These are phyloP conservation scores for Chrysolina americana DNA, from an alignment of 2,888 invertebrate genomes.

Conservation along the genomic window DNA sequence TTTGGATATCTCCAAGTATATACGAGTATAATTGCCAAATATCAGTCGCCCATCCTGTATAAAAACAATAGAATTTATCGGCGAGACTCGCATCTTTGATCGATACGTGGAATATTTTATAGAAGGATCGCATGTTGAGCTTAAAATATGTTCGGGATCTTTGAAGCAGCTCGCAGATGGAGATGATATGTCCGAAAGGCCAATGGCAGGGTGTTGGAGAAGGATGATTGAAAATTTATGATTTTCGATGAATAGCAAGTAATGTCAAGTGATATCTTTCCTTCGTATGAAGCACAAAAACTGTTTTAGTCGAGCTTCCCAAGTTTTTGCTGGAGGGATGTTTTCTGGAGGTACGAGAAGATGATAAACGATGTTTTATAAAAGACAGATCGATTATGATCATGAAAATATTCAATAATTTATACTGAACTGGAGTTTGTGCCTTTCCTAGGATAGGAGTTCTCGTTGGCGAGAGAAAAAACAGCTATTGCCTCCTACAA, in stretches of 20 bases:
- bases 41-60: neutral
- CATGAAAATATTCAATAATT: no score
- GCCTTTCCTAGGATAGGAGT: no score
- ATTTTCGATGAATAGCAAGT: constrained; percentile 7
- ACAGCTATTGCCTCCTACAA: no score
- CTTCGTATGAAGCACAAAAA: neutral
- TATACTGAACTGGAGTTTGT: no score
- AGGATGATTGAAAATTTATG: neutral
- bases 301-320: no score
- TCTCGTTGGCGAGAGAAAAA: no score
- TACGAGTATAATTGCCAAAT: no score
- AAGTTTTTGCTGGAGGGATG: no score
- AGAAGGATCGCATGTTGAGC: neutral
- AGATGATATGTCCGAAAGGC: constrained; percentile 1
- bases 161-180: constrained; percentile 6
- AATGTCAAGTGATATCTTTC: neutral
- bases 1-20: no score
- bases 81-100: neutral
- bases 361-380: no score
- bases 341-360: no score
- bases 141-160: neutral
- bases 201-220: neutral
- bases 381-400: no score
- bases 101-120: neutral
- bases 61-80: neutral